phyloP scores from a whole-genome alignment of 2,888 invertebrate species.

The Portevinia maculata region DNA sequence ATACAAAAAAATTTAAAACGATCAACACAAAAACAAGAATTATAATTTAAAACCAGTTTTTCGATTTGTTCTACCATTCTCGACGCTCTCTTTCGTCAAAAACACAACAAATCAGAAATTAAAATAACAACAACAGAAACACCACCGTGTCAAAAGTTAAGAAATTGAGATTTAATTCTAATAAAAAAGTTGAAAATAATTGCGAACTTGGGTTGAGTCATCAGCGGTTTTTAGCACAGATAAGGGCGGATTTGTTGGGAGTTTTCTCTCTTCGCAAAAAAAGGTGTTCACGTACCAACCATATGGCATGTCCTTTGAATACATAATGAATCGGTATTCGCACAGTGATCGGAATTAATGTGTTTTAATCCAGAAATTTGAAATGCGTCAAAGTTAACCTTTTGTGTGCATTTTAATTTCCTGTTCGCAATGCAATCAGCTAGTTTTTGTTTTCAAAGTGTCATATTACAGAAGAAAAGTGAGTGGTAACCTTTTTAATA shows the following conservation, averaged over 20 bases:
- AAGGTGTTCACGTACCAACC: background rate
- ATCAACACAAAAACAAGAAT: constrained; percentile 54
- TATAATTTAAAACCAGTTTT: constrained; percentile 64
- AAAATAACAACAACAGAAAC: constrained; percentile 50
- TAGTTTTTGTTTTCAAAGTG: constrained; percentile 26
- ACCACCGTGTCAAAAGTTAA: constrained; percentile 34
- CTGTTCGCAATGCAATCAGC: constrained; percentile 48
- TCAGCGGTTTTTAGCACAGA: background rate
- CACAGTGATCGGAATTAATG: constrained; percentile 25
- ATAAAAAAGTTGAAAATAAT: background rate
- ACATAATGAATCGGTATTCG: background rate
- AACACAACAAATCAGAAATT: constrained; percentile 63
- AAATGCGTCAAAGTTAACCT: constrained; percentile 4
- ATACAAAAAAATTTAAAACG: constrained; percentile 2
- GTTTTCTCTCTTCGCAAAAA: constrained; percentile 5
- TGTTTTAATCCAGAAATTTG: constrained; percentile 22
- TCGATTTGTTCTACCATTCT: constrained; percentile 38
- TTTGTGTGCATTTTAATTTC: constrained; percentile 51
- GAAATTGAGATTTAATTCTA: background rate
- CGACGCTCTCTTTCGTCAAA: constrained; percentile 4
- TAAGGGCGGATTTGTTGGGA: constrained; percentile 20
- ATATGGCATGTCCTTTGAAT: constrained; percentile 27
- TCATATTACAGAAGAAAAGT: constrained; percentile 26
- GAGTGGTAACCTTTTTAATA: constrained; percentile 3
- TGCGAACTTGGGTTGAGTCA: constrained; percentile 16